These are phyloP conservation scores for Lepidochitona cinerea DNA, from an alignment of 2,888 invertebrate genomes.

Conservation along the genomic window DNA sequence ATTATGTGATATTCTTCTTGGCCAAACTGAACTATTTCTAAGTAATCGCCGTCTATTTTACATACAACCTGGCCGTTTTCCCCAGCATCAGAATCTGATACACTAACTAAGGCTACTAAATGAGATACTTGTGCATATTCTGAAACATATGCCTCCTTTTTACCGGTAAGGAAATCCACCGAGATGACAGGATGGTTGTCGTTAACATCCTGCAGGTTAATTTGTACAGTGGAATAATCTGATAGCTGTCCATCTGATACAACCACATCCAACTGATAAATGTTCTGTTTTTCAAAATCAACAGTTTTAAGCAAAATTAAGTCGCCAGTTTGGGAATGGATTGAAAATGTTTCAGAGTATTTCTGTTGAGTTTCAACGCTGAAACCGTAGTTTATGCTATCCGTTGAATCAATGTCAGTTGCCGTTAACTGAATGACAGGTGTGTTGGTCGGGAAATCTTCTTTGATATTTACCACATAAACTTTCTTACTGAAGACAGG, in stretches of 20 bases:
- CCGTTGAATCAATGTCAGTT: not conserved
- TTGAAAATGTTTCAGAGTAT: not conserved
- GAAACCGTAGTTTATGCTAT: not conserved
- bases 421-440: not conserved
- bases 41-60: constrained; percentile 11
- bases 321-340: not conserved
- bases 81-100: constrained; percentile 70
- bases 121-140: constrained; percentile 86
- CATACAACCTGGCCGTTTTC: constrained; percentile 40
- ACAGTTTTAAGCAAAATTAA: not conserved
- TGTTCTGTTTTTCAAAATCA: too few species aligned
- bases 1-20: constrained; percentile 16
- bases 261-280: too few species aligned
- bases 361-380: not conserved
- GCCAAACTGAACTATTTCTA: constrained; percentile 2
- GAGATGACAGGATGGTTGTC: constrained; percentile 91
- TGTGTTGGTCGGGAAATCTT: not conserved
- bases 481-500: not conserved
- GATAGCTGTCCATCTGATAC: too few species aligned
- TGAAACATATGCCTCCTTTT: constrained; percentile 76
- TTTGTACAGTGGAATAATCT: too few species aligned
- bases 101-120: constrained; percentile 93
- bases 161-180: constrained; percentile 86
- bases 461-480: not conserved
- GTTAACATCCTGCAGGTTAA: constrained; percentile 77